Base-by-base conservation (phyloP, 2,113 vertebrate genomes). In the Nannospalax galili region DNA sequence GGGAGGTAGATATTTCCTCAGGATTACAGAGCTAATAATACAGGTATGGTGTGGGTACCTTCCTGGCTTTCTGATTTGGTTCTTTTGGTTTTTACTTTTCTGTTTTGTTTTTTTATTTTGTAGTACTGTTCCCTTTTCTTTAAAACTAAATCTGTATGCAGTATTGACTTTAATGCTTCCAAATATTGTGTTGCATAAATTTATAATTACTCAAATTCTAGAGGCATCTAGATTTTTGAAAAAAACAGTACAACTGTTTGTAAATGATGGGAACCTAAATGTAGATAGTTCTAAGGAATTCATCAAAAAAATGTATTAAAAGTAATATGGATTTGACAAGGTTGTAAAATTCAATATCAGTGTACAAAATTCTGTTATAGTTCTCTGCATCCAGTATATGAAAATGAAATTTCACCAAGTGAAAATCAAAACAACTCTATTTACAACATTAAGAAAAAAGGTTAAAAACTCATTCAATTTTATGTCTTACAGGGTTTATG, bases 291-390 rank as follows among this genome's bases (percentile, higher is more conserved):
- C n/a, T 75, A 86, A 84, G 24, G 62, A 88, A 91, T 74, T 74
- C 35, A 93, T 35, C 78, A 40, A 93, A 91, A 85, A 90, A 84
- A 70, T 60, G 14, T 88, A 24, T 48, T 60, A 79, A 84, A 93
- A 73, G 17, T 12, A n/a, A 58, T 52, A 9, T 88, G 40, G 84
- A 40, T 92, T 96, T 60, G 90, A 32, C 88, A 84, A 78, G 26
- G 3, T 82, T 93, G 1, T 19, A 92, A 42, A 45, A 72, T 67
- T 70, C 37, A 65, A 42, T 5, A 64, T 91, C 15, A 88, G 4
- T 56, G 30, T 70, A 77, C 30, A 79, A 37, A 79, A 37, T 30
- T 81, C 56, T 74, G 1, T 58, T 80, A 20, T 89, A 42, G 84
- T 86, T 93, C 40, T 78, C 0, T 91, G 42, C 2, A 24, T 7